phyloP scores from a whole-genome alignment of 2,888 invertebrate species.

The Gandaritis pyraliata region DNA sequence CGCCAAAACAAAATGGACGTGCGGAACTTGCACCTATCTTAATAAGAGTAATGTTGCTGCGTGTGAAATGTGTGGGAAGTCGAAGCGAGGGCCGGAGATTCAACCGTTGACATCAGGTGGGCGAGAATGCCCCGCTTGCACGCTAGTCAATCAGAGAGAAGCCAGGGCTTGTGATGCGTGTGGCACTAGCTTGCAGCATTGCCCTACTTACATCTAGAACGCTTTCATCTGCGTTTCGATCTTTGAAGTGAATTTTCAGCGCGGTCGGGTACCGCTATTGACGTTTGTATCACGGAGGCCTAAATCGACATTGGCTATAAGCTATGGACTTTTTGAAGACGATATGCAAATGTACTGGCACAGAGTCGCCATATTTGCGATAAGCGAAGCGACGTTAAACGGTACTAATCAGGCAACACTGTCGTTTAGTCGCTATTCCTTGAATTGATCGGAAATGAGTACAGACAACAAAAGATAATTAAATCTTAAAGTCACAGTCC shows the following conservation, averaged over 20 bases:
- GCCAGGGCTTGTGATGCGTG: constrained; percentile 88
- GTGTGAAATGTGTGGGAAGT: constrained; percentile 91
- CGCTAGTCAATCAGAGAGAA: constrained; percentile 88
- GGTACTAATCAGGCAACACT: too few species aligned
- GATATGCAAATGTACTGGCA: too few species aligned
- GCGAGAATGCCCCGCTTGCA: constrained; percentile 89
- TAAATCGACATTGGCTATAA: too few species aligned
- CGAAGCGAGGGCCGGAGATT: constrained; percentile 84
- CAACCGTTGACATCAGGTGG: constrained; percentile 89
- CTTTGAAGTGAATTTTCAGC: too few species aligned
- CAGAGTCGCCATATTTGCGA: too few species aligned
- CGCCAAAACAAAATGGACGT: constrained; percentile 85
- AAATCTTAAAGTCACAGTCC: background rate
- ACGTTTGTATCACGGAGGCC: too few species aligned
- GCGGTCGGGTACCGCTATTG: too few species aligned
- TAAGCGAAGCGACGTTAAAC: too few species aligned
- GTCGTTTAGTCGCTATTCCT: background rate
- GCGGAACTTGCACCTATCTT: constrained; percentile 88
- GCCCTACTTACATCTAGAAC: constrained; percentile 89
- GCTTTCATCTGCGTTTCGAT: background rate
- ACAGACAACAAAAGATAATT: background rate
- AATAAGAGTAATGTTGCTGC: constrained; percentile 83
- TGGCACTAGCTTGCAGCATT: constrained; percentile 87
- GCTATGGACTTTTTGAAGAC: too few species aligned
- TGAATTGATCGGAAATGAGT: background rate